Conservation (phyloP, 1,140 invertebrate species). For the Aphelinus atriplicis region DNA sequence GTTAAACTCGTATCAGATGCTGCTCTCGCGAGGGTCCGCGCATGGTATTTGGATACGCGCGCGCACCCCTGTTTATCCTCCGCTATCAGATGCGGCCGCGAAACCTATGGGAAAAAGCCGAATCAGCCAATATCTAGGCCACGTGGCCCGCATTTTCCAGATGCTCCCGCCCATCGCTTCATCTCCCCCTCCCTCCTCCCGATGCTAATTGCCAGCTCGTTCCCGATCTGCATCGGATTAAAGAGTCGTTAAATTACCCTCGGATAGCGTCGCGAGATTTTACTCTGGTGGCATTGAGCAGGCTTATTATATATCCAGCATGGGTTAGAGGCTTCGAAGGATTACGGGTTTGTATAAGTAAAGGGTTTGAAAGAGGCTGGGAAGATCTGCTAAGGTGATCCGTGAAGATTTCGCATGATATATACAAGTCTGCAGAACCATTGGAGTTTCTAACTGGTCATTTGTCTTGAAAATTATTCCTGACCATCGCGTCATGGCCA, state of each 20-base stretch:
- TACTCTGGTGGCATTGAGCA: no score
- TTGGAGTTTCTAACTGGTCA: no score
- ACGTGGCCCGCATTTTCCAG: conserved; percentile 27
- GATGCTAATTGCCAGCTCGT: conserved; percentile 22
- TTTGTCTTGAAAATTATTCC: no score
- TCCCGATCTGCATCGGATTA: neutral
- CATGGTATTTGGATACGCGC: conserved; percentile 10
- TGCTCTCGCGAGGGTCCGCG: neutral
- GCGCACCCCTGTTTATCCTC: neutral
- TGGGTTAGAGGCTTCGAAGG: no score
- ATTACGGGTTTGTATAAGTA: no score
- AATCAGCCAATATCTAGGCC: conserved; percentile 38
- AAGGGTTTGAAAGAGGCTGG: no score
- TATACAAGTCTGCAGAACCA: no score
- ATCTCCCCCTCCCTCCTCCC: no score
- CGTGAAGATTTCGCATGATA: no score
- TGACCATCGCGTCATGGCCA: no score
- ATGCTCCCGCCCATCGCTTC: neutral
- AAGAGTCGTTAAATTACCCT: conserved; percentile 11
- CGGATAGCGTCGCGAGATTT: neutral
- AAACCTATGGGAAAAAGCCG: neutral
- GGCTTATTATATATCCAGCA: no score
- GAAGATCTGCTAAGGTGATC: no score
- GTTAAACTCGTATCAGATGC: conserved; percentile 24
- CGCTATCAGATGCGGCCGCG: neutral